A percentile compares a stretch with the other conserved stretches of the same genome.
Evolutionary conservation across 92 coral and sea anemone genomes (phyloP).

Genomic region (Phenganax marumi): DNA sequence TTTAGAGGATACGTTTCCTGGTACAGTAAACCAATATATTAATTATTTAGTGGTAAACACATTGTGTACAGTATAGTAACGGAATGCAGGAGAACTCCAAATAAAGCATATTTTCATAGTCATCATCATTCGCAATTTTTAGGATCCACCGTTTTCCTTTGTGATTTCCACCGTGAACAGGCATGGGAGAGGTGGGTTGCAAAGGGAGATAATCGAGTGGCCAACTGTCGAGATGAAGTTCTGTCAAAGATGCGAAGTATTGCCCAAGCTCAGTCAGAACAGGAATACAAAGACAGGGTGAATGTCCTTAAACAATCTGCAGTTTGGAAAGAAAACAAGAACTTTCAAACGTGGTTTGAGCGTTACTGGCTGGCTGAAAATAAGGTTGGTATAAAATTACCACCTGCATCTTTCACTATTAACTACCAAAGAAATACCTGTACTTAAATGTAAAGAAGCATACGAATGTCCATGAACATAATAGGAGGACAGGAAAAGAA

Average conservation of each 20-base stretch:
- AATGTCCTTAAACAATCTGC: slow-evolving; percentile 12
- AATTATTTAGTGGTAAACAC: not conserved
- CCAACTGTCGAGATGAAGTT: slow-evolving; percentile 38
- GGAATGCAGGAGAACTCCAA: not conserved
- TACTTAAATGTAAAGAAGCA: too few species aligned
- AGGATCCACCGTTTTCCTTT: slow-evolving; percentile 1
- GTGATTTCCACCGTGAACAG: slow-evolving; percentile 35
- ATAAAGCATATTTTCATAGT: not conserved
- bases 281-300: slow-evolving; percentile 21
- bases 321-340: slow-evolving; percentile 32
- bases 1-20: not conserved
- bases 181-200: slow-evolving; percentile 44
- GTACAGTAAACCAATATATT: not conserved
- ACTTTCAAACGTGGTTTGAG: slow-evolving; percentile 29
- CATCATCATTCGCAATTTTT: not conserved
- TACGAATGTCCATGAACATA: too few species aligned
- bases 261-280: slow-evolving; percentile 38
- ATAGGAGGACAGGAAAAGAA: too few species aligned
- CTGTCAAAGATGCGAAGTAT: slow-evolving; percentile 40
- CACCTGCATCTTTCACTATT: not conserved
- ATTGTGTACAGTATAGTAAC: not conserved
- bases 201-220: slow-evolving; percentile 40
- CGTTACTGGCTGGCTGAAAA: slow-evolving; percentile 18
- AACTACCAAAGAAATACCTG: not conserved
- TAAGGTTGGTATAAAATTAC: slow-evolving; percentile 21